Conservation (phyloP, 1,140 invertebrate species). For the Conopomorpha cramerella region DNA sequence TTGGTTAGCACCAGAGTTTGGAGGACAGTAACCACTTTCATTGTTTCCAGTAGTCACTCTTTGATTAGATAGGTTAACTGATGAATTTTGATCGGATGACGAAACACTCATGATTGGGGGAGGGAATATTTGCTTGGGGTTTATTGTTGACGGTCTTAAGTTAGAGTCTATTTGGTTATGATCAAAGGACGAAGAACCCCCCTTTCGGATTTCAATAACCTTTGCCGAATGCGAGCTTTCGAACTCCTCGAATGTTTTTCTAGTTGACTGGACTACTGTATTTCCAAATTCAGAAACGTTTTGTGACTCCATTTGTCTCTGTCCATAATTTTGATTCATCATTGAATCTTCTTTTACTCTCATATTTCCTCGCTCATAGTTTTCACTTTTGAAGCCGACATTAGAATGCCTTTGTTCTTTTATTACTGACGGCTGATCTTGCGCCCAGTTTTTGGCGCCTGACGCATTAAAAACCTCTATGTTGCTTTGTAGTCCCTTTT, state of each 20-base stretch:
- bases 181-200: slow-evolving; percentile 32
- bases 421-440: slow-evolving; percentile 27
- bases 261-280: slow-evolving; percentile 64
- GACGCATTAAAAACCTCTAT: slow-evolving; percentile 18
- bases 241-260: slow-evolving; percentile 66
- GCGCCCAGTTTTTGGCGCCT: slow-evolving; percentile 17
- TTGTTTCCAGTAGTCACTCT: slow-evolving; percentile 31
- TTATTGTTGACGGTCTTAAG: slow-evolving; percentile 25
- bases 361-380: slow-evolving; percentile 30
- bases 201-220: slow-evolving; percentile 64
- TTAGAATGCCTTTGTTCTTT: slow-evolving; percentile 38
- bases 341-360: slow-evolving; percentile 43
- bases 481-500: slow-evolving; percentile 16
- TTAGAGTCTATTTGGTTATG: slow-evolving; percentile 46
- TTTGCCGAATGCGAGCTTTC: slow-evolving; percentile 66
- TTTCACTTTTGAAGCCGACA: slow-evolving; percentile 35
- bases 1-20: slow-evolving; percentile 59
- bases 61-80: slow-evolving; percentile 45
- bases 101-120: slow-evolving; percentile 37
- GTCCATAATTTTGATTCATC: slow-evolving; percentile 40
- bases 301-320: slow-evolving; percentile 43
- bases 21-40: slow-evolving; percentile 43
- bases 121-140: slow-evolving; percentile 38
- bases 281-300: slow-evolving; percentile 58
- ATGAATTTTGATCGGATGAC: slow-evolving; percentile 31